phyloP scores from a whole-genome alignment of 2,113 vertebrate species.

The Zosterops japonicus region DNA sequence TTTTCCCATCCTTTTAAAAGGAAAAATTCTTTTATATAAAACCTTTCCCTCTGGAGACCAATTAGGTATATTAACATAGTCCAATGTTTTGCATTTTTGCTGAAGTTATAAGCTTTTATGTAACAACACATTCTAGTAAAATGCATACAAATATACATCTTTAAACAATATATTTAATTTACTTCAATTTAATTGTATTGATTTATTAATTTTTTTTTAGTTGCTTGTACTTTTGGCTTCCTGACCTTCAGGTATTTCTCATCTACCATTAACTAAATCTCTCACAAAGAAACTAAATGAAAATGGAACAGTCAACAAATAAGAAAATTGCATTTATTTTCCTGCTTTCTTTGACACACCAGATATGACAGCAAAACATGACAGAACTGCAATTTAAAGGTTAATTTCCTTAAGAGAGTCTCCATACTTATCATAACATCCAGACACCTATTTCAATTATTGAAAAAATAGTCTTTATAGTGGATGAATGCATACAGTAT shows the following conservation, averaged over 20 bases:
- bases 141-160: neutral
- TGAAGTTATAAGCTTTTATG: neutral
- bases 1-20: neutral
- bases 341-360: neutral
- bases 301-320: neutral
- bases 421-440: neutral
- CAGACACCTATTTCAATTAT: neutral
- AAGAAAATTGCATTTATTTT: neutral
- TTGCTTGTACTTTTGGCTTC: neutral
- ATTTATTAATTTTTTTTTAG: neutral
- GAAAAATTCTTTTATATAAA: neutral
- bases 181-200: neutral
- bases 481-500: neutral
- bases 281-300: neutral
- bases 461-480: neutral
- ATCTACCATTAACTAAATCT: neutral
- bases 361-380: neutral
- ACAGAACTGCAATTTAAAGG: neutral
- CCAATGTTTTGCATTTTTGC: neutral
- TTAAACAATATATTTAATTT: neutral
- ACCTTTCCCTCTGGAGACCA: neutral
- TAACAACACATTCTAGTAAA: neutral
- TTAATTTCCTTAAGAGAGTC: neutral
- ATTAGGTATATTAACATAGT: neutral
- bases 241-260: neutral